Percentiles rank a stretch among this genome's conserved stretches.
Evolutionary conservation across 2,888 invertebrate genomes (phyloP).

Genomic region (Danaus chrysippus): DNA sequence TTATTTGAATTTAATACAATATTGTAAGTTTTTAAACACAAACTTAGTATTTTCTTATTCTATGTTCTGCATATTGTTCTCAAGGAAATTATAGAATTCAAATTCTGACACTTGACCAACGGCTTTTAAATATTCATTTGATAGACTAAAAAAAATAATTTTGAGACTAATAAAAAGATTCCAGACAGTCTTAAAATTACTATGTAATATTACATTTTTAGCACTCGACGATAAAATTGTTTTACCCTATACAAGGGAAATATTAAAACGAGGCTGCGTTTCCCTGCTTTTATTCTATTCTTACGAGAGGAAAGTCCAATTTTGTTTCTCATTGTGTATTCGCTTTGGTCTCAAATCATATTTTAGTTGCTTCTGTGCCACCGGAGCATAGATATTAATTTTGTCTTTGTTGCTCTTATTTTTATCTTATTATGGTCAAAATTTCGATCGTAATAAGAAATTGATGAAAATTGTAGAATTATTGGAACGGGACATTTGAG

Average conservation of each 20-base stretch:
- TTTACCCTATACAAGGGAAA: conserved; percentile 44
- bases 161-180: neutral
- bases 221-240: conserved; percentile 37
- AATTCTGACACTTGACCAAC: no score
- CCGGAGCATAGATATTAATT: conserved; percentile 29
- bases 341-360: conserved; percentile 55
- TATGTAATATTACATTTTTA: conserved; percentile 14
- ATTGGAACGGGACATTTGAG: no score
- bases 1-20: neutral
- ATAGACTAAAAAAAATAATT: no score
- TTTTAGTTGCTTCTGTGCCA: conserved; percentile 47
- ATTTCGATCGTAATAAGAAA: neutral
- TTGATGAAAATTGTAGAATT: neutral
- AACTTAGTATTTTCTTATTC: no score
- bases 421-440: conserved; percentile 15
- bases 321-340: conserved; percentile 58
- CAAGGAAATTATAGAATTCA: no score
- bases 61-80: no score
- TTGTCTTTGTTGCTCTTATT: conserved; percentile 23
- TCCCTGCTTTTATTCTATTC: conserved; percentile 48
- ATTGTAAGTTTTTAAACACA: neutral
- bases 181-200: conserved; percentile 24
- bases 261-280: conserved; percentile 47
- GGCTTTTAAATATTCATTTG: no score
- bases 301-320: conserved; percentile 53